These are phyloP conservation scores for Nycticebus coucang DNA, from an alignment of 2,113 vertebrate species.

Conservation along the genomic window DNA sequence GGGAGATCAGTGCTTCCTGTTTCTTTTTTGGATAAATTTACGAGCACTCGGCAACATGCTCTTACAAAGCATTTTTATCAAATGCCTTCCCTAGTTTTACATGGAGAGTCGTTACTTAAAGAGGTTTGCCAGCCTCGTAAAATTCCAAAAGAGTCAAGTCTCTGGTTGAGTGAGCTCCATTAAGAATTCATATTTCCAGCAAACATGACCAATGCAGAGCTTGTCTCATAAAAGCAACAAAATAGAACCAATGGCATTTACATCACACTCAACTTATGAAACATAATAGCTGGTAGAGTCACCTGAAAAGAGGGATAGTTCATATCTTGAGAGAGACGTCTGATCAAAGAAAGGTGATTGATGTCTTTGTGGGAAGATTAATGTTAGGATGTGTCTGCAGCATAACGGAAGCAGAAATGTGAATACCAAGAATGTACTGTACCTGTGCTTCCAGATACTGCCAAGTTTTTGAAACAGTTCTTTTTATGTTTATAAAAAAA, in stretches of 20 bases:
- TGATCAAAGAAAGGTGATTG: conserved; percentile 22
- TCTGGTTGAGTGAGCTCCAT: conserved; percentile 30
- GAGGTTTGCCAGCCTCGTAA: not conserved
- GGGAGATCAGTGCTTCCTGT: not conserved
- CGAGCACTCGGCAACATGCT: not conserved
- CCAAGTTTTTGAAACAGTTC: not conserved
- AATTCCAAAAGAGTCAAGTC: not conserved
- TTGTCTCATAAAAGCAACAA: conserved; percentile 16
- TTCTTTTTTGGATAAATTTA: conserved; percentile 24
- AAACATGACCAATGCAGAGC: not conserved
- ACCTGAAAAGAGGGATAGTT: conserved; percentile 38
- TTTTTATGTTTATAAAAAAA: conserved; percentile 16
- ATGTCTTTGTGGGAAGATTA: not conserved
- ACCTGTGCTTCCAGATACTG: not conserved
- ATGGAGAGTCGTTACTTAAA: not conserved
- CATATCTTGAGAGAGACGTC: not conserved
- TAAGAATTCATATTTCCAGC: conserved; percentile 28
- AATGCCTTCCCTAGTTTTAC: not conserved
- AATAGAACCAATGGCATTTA: conserved; percentile 23
- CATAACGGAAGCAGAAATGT: not conserved
- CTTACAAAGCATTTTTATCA: conserved; percentile 3
- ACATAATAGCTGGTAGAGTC: not conserved
- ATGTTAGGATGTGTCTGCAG: not conserved
- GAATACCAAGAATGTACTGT: not conserved
- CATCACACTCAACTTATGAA: conserved; percentile 7